A percentile compares a stretch with the other conserved stretches of the same genome.
These are phyloP conservation scores for Chrysotoxum bicinctum DNA, from an alignment of 2,888 invertebrate genomes.

Conservation along the genomic window DNA sequence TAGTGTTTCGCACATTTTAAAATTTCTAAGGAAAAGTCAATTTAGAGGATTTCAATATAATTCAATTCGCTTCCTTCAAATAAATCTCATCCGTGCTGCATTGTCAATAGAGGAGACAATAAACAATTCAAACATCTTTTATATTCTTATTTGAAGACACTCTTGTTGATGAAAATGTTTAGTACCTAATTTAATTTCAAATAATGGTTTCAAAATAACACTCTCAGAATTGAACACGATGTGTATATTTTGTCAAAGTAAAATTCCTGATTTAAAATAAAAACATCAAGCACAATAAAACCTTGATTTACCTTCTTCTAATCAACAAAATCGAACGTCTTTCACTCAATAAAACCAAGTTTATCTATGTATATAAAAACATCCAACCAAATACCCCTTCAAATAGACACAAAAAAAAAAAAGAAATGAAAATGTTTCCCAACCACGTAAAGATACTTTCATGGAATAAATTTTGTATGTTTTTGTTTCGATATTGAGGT, in stretches of 20 bases:
- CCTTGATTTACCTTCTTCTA: slow-evolving; percentile 32
- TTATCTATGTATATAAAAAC: slow-evolving; percentile 5
- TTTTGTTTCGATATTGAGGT: background rate
- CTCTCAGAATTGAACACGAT: slow-evolving; percentile 6
- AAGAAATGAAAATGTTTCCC: slow-evolving; percentile 12
- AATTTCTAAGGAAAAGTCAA: background rate
- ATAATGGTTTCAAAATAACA: slow-evolving; percentile 24
- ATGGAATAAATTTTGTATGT: slow-evolving; percentile 29
- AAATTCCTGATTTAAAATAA: slow-evolving; percentile 4
- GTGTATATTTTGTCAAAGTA: background rate
- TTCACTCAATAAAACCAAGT: slow-evolving; percentile 33
- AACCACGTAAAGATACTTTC: slow-evolving; percentile 41
- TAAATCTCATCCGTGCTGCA: background rate
- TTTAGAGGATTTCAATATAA: background rate
- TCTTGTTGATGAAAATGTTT: background rate
- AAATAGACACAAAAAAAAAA: background rate
- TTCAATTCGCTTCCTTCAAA: background rate
- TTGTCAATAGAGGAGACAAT: background rate
- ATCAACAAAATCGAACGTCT: slow-evolving; percentile 36
- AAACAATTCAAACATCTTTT: background rate
- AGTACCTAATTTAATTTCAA: slow-evolving; percentile 28
- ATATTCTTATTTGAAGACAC: background rate
- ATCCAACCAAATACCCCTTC: background rate
- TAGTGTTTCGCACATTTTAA: background rate
- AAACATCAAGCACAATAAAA: slow-evolving; percentile 16